These are phyloP conservation scores for Musca domestica DNA, from an alignment of 1,140 invertebrate species.

Conservation along the genomic window DNA sequence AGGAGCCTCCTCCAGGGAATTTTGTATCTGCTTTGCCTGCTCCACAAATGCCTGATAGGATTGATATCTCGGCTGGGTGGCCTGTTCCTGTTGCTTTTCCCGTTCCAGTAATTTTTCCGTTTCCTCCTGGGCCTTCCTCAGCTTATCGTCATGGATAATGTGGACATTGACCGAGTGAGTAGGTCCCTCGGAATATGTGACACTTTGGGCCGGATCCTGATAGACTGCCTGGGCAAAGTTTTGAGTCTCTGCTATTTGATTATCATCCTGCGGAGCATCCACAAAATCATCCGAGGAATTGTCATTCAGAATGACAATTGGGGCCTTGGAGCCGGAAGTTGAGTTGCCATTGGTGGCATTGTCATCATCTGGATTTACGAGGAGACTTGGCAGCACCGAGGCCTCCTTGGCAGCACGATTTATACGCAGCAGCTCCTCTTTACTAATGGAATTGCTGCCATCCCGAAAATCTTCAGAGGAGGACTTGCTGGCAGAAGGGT, in stretches of 20 bases:
- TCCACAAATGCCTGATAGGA: slow-evolving; percentile 36
- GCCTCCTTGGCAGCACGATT: slow-evolving; percentile 43
- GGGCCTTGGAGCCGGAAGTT: slow-evolving; percentile 13
- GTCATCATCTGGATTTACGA: slow-evolving; percentile 35
- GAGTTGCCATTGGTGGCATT: slow-evolving; percentile 20
- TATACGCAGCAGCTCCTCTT: slow-evolving; percentile 43
- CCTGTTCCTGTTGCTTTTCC: not conserved
- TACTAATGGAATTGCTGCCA: slow-evolving; percentile 40
- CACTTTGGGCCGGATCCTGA: slow-evolving; percentile 30
- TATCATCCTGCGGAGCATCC: slow-evolving; percentile 33
- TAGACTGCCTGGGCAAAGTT: slow-evolving; percentile 35
- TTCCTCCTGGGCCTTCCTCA: slow-evolving; percentile 18
- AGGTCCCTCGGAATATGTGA: not conserved
- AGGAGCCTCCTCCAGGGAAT: slow-evolving; percentile 35
- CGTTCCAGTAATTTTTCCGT: not conserved
- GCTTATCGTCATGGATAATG: slow-evolving; percentile 35
- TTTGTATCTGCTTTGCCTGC: slow-evolving; percentile 31
- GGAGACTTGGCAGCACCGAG: slow-evolving; percentile 44
- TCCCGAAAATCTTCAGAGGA: slow-evolving; percentile 33
- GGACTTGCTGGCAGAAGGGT: not conserved
- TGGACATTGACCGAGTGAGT: slow-evolving; percentile 43
- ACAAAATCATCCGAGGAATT: slow-evolving; percentile 20
- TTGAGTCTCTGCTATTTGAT: slow-evolving; percentile 43
- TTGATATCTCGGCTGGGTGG: slow-evolving; percentile 15
- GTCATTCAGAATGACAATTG: slow-evolving; percentile 43